A percentile compares a stretch with the other conserved stretches of the same genome.
These are phyloP conservation scores for Sitodiplosis mosellana DNA, from an alignment of 1,140 invertebrate genomes.

Conservation along the genomic window DNA sequence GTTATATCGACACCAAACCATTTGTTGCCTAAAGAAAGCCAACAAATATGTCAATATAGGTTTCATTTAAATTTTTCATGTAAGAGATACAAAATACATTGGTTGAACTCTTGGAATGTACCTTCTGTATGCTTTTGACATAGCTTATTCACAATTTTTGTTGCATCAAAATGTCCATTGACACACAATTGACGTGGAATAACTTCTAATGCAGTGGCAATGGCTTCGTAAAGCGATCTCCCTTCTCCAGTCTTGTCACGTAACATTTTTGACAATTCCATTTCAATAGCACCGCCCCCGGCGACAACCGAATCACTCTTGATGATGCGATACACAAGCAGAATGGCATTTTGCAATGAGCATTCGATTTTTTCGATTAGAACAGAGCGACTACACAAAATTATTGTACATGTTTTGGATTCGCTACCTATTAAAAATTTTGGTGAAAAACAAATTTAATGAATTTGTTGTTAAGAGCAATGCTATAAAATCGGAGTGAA, in stretches of 20 bases:
- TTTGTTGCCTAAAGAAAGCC: conserved; percentile 30
- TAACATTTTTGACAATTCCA: conserved; percentile 87
- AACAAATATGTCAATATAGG: not conserved
- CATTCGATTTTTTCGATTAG: conserved; percentile 99
- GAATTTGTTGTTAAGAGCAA: not conserved
- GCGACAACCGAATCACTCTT: conserved; percentile 85
- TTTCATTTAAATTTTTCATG: conserved; percentile 3
- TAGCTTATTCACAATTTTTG: conserved; percentile 92
- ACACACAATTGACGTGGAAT: conserved; percentile 96
- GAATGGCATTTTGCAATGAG: conserved; percentile 97
- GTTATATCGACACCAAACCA: conserved; percentile 95
- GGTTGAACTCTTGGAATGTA: too few relatives aligned
- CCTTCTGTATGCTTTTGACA: conserved; percentile 90
- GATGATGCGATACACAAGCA: conserved; percentile 94
- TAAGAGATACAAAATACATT: too few relatives aligned
- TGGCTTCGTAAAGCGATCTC: conserved; percentile 82
- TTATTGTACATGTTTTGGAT: conserved; percentile 88
- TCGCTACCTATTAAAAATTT: conserved; percentile 48
- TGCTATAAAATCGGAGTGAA: too few relatives aligned
- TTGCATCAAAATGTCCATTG: conserved; percentile 98
- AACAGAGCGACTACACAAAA: conserved; percentile 93
- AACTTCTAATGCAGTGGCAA: conserved; percentile 87
- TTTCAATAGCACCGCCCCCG: conserved; percentile 95
- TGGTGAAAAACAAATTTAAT: conserved; percentile 25
- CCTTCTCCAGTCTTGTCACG: conserved; percentile 91